Percentiles rank a stretch among this genome's conserved stretches.
Evolutionary conservation across 2,113 vertebrate species (phyloP).

Genomic region (Pristiophorus japonicus): DNA sequence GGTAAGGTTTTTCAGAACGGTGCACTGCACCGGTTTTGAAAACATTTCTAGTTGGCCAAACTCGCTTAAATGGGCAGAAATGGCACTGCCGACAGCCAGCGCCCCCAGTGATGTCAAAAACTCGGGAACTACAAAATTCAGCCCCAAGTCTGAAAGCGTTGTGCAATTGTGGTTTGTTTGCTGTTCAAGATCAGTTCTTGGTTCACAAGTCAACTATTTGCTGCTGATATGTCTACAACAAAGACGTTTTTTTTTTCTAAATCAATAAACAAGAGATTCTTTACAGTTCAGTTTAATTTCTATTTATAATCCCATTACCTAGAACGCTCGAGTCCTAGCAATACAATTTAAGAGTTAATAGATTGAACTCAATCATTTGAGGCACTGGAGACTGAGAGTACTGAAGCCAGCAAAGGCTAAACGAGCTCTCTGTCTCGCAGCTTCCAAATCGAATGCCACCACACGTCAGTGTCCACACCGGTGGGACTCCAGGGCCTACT

Average conservation of each 20-base stretch:
- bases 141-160: background rate
- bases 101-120: no score
- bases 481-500: background rate
- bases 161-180: background rate
- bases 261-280: background rate
- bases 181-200: background rate
- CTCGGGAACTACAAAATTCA: no score
- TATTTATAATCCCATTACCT: background rate
- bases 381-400: background rate
- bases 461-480: background rate
- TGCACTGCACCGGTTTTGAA: no score
- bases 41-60: no score
- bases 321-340: background rate
- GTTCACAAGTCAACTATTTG: background rate
- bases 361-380: background rate
- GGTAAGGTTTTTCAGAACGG: no score
- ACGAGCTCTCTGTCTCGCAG: background rate
- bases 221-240: background rate
- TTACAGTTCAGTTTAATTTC: background rate
- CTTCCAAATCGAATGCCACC: no score
- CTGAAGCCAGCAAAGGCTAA: background rate
- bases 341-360: background rate
- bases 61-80: no score
- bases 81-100: no score
- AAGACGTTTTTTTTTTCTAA: background rate